Evolutionary conservation across 1,140 invertebrate species (phyloP), one percentile per base, ranked within the genome.

Genomic region (Drosophila funebris): DNA sequence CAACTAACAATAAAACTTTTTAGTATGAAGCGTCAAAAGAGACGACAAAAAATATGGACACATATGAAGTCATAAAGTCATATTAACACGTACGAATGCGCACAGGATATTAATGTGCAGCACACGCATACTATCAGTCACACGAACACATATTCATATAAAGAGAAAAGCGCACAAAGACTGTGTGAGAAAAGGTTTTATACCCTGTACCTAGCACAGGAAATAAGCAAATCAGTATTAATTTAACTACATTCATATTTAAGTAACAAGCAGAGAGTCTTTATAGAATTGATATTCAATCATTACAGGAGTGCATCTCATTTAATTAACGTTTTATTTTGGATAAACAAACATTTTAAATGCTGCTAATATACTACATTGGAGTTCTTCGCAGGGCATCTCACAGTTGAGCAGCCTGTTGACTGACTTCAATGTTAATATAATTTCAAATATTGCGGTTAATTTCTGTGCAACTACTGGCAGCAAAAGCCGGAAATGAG

Each of bases 11-110:
- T 87, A 87, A 82, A 87, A 87, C 72, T 87, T 87, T 87, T 87
- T 82, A 85, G 78, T 82, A 75, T 78, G 82, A 87, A 87, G 78
- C 81, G 66, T 50, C 52, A 73, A 61, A 77, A 68, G 78, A 70
- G 74, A 76, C 58, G 83, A 88, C 78, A 73, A 85, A 82, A 85
- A 85, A 87, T 85, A 85, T 85, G 82, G 82, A 87, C 82, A 87
- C 83, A 88, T 89, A 88, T 89, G 79, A 88, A 88, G 84, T 88
- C 84, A 88, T 88, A 88, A 88, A 88, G 84, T 88, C 84, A 88
- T 89, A 88, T 88, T 88, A 88, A 88, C 84, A 88, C 84, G 84
- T 88, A 89, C 84, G 84, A 88, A 83, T 89, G 82, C 85, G 84
- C 84, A 88, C 80, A 88, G 84, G 84, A 89, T 88, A 88, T 88